Evolutionary conservation across 2,797 vertebrate species (phyloP).

Genomic region (Phataginus tricuspis): DNA sequence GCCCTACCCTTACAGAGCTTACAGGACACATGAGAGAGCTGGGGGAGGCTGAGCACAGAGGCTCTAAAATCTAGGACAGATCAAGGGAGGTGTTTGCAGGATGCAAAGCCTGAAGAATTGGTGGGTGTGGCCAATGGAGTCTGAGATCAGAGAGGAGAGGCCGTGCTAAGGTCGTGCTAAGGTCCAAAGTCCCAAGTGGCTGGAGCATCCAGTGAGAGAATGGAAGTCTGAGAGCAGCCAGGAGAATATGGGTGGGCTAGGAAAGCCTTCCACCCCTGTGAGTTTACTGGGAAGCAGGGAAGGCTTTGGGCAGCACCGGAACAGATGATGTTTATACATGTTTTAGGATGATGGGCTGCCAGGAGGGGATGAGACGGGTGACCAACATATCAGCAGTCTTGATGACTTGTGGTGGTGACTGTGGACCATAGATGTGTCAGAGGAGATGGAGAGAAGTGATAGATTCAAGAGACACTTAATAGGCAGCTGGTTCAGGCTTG

Average conservation of each 20-base stretch:
- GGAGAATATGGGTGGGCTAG: background rate
- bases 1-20: background rate
- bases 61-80: background rate
- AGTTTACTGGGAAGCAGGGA: background rate
- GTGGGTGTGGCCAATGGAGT: background rate
- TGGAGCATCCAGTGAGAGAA: no score
- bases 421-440: background rate
- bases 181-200: background rate
- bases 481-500: background rate
- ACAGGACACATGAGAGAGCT: background rate
- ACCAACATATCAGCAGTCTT: no score
- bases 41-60: background rate
- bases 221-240: no score
- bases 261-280: background rate
- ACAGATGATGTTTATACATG: background rate
- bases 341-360: background rate
- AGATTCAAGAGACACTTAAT: background rate
- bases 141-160: background rate
- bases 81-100: background rate
- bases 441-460: background rate
- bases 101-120: background rate
- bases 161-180: rapidly evolving
- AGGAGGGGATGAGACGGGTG: background rate
- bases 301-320: background rate
- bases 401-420: background rate